Percentiles rank a stretch among this genome's conserved stretches.
Evolutionary conservation across 1,140 invertebrate genomes (phyloP).

Genomic region (Dendroctonus ponderosae): DNA sequence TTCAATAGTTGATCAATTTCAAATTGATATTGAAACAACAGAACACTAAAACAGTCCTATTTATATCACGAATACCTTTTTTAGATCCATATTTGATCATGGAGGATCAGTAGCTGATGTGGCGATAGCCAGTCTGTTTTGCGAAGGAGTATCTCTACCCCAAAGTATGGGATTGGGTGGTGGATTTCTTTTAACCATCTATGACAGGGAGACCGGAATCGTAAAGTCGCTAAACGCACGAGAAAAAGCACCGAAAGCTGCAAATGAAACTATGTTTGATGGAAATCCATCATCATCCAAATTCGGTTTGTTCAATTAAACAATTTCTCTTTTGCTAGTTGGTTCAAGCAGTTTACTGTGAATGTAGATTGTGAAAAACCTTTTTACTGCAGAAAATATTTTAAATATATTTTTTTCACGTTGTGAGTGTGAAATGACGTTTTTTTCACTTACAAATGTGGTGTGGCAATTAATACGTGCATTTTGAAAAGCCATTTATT

Average conservation of each 20-base stretch:
- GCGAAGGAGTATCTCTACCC: conserved; percentile 74
- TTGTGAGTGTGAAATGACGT: no score
- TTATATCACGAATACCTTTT: background rate
- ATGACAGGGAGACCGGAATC: conserved; percentile 56
- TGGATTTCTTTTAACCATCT: conserved; percentile 77
- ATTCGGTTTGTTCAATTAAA: background rate
- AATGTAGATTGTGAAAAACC: background rate
- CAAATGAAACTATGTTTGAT: conserved; percentile 63
- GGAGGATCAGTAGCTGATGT: conserved; percentile 79
- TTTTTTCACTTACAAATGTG: no score
- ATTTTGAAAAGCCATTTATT: no score
- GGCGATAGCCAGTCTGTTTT: conserved; percentile 76
- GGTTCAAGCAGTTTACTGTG: background rate
- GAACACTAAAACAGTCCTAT: no score
- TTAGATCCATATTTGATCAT: conserved; percentile 38
- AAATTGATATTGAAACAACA: no score
- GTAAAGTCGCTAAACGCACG: conserved; percentile 63
- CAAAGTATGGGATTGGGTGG: conserved; percentile 83
- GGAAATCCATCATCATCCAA: conserved; percentile 19
- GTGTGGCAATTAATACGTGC: no score
- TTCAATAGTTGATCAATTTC: no score
- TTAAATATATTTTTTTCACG: no score
- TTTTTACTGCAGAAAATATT: no score
- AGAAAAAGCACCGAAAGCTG: conserved; percentile 64
- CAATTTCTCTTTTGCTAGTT: background rate